A percentile compares a stretch with the other conserved stretches of the same genome.
Evolutionary conservation across 2,113 vertebrate species (phyloP).

Genomic region (Chloebia gouldiae): DNA sequence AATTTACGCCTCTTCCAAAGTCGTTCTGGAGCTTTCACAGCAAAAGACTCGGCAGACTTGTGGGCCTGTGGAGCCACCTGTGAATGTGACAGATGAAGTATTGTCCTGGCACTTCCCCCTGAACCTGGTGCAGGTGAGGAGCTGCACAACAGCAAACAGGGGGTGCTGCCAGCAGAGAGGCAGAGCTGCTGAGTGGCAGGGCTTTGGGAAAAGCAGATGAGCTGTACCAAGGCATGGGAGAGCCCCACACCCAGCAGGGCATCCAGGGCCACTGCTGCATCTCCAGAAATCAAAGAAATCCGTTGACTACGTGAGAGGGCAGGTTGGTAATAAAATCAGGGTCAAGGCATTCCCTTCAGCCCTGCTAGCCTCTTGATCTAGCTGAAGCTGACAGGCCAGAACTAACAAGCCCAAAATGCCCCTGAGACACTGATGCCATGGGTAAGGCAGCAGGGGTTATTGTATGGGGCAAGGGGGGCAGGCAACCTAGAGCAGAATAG

Average conservation of each 20-base stretch:
- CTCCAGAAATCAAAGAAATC: not conserved
- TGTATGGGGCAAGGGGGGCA: not conserved
- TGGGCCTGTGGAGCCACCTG: not conserved
- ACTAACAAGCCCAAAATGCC: not conserved
- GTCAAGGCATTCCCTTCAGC: not conserved
- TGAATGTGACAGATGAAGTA: accelerated
- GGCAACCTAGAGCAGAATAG: not conserved
- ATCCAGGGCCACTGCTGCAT: not conserved
- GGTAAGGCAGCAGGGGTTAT: not conserved
- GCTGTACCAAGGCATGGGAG: not conserved
- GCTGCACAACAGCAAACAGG: not conserved
- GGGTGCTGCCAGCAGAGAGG: not conserved
- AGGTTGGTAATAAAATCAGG: not conserved
- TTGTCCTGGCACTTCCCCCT: not conserved
- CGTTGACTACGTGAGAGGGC: not conserved
- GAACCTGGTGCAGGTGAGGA: accelerated
- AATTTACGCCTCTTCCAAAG: not conserved
- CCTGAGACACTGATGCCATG: not conserved
- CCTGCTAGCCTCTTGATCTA: not conserved
- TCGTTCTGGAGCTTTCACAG: not conserved
- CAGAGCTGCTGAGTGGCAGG: not conserved
- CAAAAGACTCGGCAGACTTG: accelerated
- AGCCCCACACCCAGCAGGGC: not conserved
- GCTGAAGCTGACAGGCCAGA: not conserved
- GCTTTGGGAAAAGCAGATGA: not conserved